These are phyloP conservation scores for Catostomus latipinnis DNA, from an alignment of 2,797 vertebrate genomes.

Conservation along the genomic window DNA sequence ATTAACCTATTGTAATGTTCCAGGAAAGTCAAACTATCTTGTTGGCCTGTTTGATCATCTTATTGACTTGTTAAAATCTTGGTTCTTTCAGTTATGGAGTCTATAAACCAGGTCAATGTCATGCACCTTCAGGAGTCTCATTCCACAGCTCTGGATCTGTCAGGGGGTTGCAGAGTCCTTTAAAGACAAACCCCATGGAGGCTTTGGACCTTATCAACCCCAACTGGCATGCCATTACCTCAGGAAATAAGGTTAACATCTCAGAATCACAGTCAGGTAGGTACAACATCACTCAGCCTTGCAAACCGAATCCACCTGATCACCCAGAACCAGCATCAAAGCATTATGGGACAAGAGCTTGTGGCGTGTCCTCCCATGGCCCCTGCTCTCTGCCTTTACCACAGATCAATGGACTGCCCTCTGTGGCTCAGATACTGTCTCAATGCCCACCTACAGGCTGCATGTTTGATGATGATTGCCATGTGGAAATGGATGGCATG, in stretches of 20 bases:
- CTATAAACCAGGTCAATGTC: slow-evolving; percentile 33
- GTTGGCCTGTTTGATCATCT: background rate
- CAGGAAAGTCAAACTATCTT: background rate
- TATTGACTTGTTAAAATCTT: slow-evolving; percentile 15
- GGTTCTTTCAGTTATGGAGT: slow-evolving; percentile 72
- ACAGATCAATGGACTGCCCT: slow-evolving; percentile 5
- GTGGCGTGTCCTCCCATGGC: slow-evolving; percentile 61
- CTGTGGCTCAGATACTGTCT: slow-evolving; percentile 10
- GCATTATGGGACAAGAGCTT: slow-evolving; percentile 61
- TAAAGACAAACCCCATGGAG: slow-evolving; percentile 61
- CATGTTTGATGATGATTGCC: slow-evolving; percentile 55
- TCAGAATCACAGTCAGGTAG: slow-evolving; percentile 24
- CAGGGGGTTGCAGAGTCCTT: slow-evolving; percentile 67
- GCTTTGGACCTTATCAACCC: slow-evolving; percentile 70
- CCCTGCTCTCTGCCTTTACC: slow-evolving; percentile 35
- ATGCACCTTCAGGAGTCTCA: slow-evolving; percentile 62
- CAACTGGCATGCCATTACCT: slow-evolving; percentile 71
- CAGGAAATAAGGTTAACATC: slow-evolving; percentile 30
- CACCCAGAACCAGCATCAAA: slow-evolving; percentile 58
- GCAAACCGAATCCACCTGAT: slow-evolving; percentile 37
- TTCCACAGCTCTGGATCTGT: slow-evolving; percentile 74
- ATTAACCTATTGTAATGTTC: background rate
- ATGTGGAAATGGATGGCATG: background rate
- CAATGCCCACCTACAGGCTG: slow-evolving; percentile 43
- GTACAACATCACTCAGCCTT: slow-evolving; percentile 33